These are phyloP conservation scores for Cheumatopsyche charites DNA, from an alignment of 1,140 invertebrate species.

Conservation along the genomic window DNA sequence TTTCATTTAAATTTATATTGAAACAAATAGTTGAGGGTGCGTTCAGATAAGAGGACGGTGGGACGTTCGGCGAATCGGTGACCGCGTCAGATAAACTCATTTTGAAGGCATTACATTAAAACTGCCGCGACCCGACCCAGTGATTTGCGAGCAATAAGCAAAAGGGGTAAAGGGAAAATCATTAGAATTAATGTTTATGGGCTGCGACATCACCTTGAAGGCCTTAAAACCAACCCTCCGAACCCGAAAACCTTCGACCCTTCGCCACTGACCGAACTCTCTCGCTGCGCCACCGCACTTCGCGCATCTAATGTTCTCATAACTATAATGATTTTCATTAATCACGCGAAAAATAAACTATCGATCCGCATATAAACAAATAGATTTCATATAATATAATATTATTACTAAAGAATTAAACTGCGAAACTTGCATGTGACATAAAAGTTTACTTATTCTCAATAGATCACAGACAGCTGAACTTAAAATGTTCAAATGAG, in stretches of 20 bases:
- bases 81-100: constrained; percentile 38
- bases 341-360: not conserved
- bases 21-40: too few species aligned
- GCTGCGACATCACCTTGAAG: constrained; percentile 39
- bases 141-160: constrained; percentile 44
- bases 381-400: too few species aligned
- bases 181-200: constrained; percentile 45
- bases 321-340: constrained; percentile 16
- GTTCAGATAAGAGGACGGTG: too few species aligned
- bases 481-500: too few species aligned
- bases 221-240: constrained; percentile 32
- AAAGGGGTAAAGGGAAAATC: constrained; percentile 39
- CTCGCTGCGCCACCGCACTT: not conserved
- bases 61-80: constrained; percentile 27
- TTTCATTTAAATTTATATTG: too few species aligned
- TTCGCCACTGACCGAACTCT: constrained; percentile 4
- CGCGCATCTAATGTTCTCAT: constrained; percentile 1
- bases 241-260: constrained; percentile 23
- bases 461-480: too few species aligned
- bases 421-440: too few species aligned
- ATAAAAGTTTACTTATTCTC: too few species aligned
- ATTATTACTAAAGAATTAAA: too few species aligned
- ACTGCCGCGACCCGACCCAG: constrained; percentile 38
- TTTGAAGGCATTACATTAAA: constrained; percentile 39
- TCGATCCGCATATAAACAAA: too few species aligned